Base-by-base conservation (phyloP, 2,888 invertebrate species). In the Torymus texanus region DNA sequence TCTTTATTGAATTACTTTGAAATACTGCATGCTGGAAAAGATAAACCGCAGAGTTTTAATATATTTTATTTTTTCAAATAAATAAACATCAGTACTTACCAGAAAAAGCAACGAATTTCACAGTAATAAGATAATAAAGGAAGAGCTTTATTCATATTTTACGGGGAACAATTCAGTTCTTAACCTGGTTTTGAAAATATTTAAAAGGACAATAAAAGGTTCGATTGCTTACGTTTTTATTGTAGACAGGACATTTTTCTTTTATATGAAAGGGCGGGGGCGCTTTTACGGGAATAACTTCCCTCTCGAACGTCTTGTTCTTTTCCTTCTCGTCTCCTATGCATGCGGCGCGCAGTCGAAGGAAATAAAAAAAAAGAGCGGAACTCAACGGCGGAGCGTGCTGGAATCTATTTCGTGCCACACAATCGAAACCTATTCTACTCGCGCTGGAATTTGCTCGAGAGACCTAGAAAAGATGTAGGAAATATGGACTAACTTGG, bases 391-490 rank as follows among this genome's bases (percentile, higher is more conserved):
- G 59, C 14, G 51, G 62, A 61, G 78, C 78, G 77, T 78, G 79
- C 61, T 67, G 73, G 81, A 75, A 76, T 75, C 77, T 74, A 79
- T 77, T 73, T 81, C 79, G 79, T 65, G 74, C 80, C 78, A 66
- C 81, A 66, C 78, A 72, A 78, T 72, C 72, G 72, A 78, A 72
- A 72, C 11, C 78, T 41, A 72, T 63, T 76, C 63, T 55, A 8
- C 50, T 53, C 71, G 71, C 59, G 59, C 77, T 58, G 78, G 78
- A 59, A 78, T 78, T 72, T 66, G 72, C 66, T 78, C 78, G 81
- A 82, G 82, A 72, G 74, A 80, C 83, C 83, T 80, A 83, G 79
- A 83, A 83, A 82, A 80, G 82, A 78, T 62, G 81, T 78, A 74
- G 78, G 10, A 55, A 77, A 70, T 77, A 66, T 72, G 41, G 78